These are phyloP conservation scores for Sternarchorhynchus goeldii DNA, from an alignment of 2,797 vertebrate genomes.

Conservation along the genomic window DNA sequence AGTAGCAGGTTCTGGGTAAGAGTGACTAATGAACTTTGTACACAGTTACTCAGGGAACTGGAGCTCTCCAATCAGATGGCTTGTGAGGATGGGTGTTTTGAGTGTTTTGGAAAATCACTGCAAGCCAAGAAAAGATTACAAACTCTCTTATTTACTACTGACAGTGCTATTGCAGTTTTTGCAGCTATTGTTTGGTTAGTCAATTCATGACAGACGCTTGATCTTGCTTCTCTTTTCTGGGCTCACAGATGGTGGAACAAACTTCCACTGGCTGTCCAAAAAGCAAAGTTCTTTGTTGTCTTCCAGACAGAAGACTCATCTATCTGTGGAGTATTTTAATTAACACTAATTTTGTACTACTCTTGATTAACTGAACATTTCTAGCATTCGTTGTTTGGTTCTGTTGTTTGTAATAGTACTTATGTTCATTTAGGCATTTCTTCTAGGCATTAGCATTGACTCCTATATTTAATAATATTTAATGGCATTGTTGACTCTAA, in stretches of 20 bases:
- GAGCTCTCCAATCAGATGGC: constrained; percentile 55
- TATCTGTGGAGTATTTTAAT: too few species aligned
- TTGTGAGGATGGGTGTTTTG: constrained; percentile 51
- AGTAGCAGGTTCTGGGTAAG: constrained; percentile 60
- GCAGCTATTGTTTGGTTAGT: not conserved
- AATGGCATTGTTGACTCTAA: too few species aligned
- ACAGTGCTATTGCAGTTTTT: not conserved
- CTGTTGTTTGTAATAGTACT: too few species aligned
- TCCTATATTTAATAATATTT: too few species aligned
- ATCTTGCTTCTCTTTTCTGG: not conserved
- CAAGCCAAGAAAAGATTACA: constrained; percentile 2
- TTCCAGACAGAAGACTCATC: too few species aligned
- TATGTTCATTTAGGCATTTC: too few species aligned
- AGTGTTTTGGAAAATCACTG: constrained; percentile 34
- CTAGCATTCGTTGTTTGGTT: too few species aligned
- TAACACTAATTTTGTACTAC: too few species aligned
- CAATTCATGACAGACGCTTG: not conserved
- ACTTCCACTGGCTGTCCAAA: too few species aligned
- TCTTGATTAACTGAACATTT: not conserved
- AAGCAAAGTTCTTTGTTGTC: too few species aligned
- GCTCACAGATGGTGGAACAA: too few species aligned
- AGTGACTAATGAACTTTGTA: constrained; percentile 61
- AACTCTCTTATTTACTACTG: constrained; percentile 15
- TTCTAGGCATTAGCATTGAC: too few species aligned
- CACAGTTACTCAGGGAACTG: constrained; percentile 44